phyloP scores from a whole-genome alignment of 2,888 invertebrate genomes.

The Drosophila quinaria region DNA sequence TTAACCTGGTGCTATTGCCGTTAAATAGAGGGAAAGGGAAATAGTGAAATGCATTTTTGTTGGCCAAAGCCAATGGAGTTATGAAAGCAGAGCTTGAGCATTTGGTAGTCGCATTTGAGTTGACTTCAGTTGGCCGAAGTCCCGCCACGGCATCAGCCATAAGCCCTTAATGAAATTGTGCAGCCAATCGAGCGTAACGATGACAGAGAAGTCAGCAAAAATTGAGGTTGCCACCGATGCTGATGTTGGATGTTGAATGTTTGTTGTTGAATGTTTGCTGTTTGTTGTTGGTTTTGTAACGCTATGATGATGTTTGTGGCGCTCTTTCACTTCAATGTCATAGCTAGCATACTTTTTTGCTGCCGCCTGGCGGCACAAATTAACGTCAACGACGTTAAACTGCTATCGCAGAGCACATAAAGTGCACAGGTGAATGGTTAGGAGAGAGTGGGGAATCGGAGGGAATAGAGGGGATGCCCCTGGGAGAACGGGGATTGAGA shows the following conservation, averaged over 20 bases:
- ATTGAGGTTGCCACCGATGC: conserved; percentile 65
- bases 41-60: conserved; percentile 34
- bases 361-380: conserved; percentile 65
- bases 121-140: conserved; percentile 20
- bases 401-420: conserved; percentile 72
- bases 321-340: conserved; percentile 62
- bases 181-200: conserved; percentile 80
- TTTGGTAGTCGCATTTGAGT: conserved; percentile 19
- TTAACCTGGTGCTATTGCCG: conserved; percentile 11
- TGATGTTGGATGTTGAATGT: conserved; percentile 31
- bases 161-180: conserved; percentile 77
- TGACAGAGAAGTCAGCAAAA: conserved; percentile 77
- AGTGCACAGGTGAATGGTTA: conserved; percentile 58
- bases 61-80: conserved; percentile 7
- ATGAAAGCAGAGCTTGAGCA: conserved; percentile 24
- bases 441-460: not conserved
- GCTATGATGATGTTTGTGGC: conserved; percentile 55
- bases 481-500: conserved; percentile 21
- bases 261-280: not conserved
- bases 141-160: conserved; percentile 46
- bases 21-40: not conserved
- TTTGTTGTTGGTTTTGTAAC: conserved; percentile 32
- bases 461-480: not conserved
- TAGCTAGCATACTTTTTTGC: conserved; percentile 42
- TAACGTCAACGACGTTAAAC: conserved; percentile 77